Evolutionary conservation across 1,140 invertebrate genomes (phyloP), one percentile per base, ranked within the genome.

Genomic region (Octopus bimaculoides): DNA sequence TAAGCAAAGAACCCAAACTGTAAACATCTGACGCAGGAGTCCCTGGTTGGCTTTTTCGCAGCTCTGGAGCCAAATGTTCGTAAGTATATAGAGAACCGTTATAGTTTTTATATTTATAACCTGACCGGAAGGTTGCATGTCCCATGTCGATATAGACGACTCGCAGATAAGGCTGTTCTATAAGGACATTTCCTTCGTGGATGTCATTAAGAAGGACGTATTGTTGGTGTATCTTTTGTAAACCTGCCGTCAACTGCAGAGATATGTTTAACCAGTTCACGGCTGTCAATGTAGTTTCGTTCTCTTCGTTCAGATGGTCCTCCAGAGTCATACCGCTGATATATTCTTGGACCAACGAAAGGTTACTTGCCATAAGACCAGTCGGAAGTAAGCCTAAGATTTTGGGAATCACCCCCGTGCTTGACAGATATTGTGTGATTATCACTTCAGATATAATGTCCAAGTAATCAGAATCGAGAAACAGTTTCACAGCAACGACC

Each of bases 81-180:
- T 61, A 77, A 10, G 20, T 61, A 6, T 56, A 54, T 9, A 77
- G 53, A 17, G 53, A 41, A 14, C 54, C 56, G 7, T 56, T 41
- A 6, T 20, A 41, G 10, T 52, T 54, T 6, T 56, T 78, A n/a
- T 17, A 7, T 52, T 56, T 56, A 55, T 61, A 78, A 17, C 77
- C 61, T 6, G 53, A 55, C 6, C 61, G 54, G 52, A 61, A 78
- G 14, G 17, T 56, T 3, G 77, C 77, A 20, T 61, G 54, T 5
- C 77, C 77, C 77, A 78, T 78, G 54, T 78, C 77, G 54, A 78
- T 66, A 54, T 61, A 78, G 7, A 52, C 61, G 4, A 78, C 77
- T 7, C 61, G 54, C 20, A 66, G 54, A 1, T 66, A 6, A 4
- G 54, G 54, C 4, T n/a, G 14, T 14, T 78, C 54, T 4, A 78